Evolutionary conservation across 2,888 invertebrate genomes (phyloP).

Genomic region (Tinea semifulvella): DNA sequence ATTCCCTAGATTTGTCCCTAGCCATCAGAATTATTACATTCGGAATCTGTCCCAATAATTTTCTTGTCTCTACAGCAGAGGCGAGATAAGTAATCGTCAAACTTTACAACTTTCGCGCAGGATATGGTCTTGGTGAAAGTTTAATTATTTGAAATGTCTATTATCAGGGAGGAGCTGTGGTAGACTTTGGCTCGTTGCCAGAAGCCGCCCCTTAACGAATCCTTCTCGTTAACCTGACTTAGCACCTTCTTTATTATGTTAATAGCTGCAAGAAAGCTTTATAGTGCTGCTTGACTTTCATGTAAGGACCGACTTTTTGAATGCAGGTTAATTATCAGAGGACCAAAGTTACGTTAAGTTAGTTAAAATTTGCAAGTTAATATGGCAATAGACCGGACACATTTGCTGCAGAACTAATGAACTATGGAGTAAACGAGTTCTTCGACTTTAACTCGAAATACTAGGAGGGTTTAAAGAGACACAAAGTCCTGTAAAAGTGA

Average conservation of each 20-base stretch:
- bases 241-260: constrained; percentile 28
- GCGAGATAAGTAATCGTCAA: constrained; percentile 23
- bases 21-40: not conserved
- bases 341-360: too few relatives aligned
- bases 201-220: constrained; percentile 19
- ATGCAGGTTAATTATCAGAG: too few relatives aligned
- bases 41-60: constrained; percentile 1
- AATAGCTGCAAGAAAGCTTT: constrained; percentile 22
- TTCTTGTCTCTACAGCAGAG: constrained; percentile 13
- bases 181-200: constrained; percentile 17
- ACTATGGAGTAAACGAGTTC: too few relatives aligned
- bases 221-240: constrained; percentile 33
- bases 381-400: too few relatives aligned
- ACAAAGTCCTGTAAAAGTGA: too few relatives aligned
- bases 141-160: constrained; percentile 37
- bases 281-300: constrained; percentile 16
- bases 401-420: too few relatives aligned
- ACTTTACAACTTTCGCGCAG: constrained; percentile 6
- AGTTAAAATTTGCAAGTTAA: too few relatives aligned
- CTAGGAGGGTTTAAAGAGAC: too few relatives aligned
- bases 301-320: too few relatives aligned
- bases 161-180: constrained; percentile 22
- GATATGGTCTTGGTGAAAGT: constrained; percentile 25
- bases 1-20: too few relatives aligned
- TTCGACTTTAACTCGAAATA: too few relatives aligned